Percentiles rank a stretch among this genome's conserved stretches.
phyloP scores from a whole-genome alignment of 2,888 invertebrate genomes.

The Watsonalla cultraria region DNA sequence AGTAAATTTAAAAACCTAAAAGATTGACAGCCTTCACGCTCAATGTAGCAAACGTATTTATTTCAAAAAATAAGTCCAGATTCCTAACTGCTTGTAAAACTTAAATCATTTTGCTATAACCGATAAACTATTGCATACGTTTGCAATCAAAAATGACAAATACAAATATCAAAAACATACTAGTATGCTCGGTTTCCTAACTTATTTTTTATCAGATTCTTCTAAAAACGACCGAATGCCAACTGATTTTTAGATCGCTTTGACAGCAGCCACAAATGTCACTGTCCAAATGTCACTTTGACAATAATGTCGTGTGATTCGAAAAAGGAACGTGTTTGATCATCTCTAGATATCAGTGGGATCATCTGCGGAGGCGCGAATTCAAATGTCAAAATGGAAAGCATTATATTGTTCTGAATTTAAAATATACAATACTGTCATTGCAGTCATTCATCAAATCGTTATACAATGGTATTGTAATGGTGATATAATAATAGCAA shows the following conservation, averaged over 20 bases:
- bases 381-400: conserved; percentile 45
- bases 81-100: too few species aligned
- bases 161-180: too few species aligned
- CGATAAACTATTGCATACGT: too few species aligned
- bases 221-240: too few species aligned
- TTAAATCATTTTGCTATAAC: too few species aligned
- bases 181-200: too few species aligned
- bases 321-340: neutral
- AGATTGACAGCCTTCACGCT: too few species aligned
- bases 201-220: too few species aligned
- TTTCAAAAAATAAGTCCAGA: too few species aligned
- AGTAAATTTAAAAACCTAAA: too few species aligned
- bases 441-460: conserved; percentile 14
- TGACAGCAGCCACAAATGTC: neutral
- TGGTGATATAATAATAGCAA: neutral
- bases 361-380: conserved; percentile 21
- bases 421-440: conserved; percentile 5
- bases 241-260: neutral
- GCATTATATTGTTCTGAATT: conserved; percentile 14
- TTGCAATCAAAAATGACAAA: too few species aligned
- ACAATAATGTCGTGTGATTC: neutral
- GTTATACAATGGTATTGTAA: neutral
- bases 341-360: conserved; percentile 2
- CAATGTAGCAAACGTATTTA: too few species aligned
- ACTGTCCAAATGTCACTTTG: conserved; percentile 1